These are phyloP conservation scores for Euphydryas editha DNA, from an alignment of 2,888 invertebrate genomes.

Conservation along the genomic window DNA sequence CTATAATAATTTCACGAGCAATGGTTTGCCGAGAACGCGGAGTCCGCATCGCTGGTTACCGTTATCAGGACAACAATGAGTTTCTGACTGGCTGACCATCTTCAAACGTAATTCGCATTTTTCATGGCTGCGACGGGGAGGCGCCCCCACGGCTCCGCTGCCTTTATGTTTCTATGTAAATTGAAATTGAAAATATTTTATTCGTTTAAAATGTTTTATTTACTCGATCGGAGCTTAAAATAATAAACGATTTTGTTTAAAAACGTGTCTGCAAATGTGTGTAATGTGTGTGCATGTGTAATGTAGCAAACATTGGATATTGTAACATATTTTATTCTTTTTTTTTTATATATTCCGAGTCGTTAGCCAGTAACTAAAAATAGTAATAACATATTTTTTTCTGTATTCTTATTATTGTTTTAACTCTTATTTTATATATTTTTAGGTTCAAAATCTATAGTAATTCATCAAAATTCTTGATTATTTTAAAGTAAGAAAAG, in stretches of 20 bases:
- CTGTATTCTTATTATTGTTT: no score
- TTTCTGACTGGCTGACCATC: conserved; percentile 71
- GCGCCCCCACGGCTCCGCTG: conserved; percentile 12
- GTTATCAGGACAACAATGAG: conserved; percentile 79
- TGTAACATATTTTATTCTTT: no score
- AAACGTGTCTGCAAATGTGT: not conserved
- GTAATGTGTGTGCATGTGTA: not conserved
- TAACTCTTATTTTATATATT: no score
- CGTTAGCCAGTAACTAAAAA: no score
- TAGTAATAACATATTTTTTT: no score
- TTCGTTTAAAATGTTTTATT: conserved; percentile 13
- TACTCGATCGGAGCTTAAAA: not conserved
- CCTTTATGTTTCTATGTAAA: conserved; percentile 27
- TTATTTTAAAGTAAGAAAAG: no score
- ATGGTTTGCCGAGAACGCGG: conserved; percentile 49
- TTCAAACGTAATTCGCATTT: conserved; percentile 52
- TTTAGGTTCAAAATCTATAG: no score
- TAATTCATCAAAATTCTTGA: no score
- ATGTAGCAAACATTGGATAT: not conserved
- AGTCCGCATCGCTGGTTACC: conserved; percentile 61
- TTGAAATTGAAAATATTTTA: conserved; percentile 30
- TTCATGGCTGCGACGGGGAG: conserved; percentile 45
- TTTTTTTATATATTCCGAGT: no score
- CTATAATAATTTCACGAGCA: conserved; percentile 71
- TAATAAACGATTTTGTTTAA: not conserved